Base-by-base conservation (phyloP, 2,797 vertebrate species). In the Zalophus californianus region DNA sequence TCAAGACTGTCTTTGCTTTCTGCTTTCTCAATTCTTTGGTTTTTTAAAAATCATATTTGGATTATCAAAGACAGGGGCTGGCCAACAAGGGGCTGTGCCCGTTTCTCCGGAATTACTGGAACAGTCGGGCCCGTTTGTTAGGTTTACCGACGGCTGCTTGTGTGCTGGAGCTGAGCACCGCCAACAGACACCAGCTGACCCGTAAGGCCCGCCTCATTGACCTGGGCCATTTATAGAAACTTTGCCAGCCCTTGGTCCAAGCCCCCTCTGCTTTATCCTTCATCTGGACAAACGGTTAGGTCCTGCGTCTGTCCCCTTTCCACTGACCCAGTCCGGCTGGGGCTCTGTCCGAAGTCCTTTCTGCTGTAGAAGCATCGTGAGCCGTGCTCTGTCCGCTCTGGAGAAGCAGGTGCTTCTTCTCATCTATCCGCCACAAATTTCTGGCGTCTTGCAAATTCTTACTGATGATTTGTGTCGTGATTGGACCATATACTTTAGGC, bases 281-380 rank as follows among this genome's bases (percentile, higher is more conserved):
- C 9, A 3, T 38, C 60, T 58, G 14, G 82, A 72, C 9, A 25
- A 27, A 32, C 0, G 0, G 3, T 32, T 13, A 7, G 4, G 9
- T 20, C 5, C 7, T 10, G 54, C 1, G 0, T 41, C 35, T 82
- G 52, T 82, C 41, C 75, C 58, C 5, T 29, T 15, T 3, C 58
- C 15, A 15, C 38, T 5, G 25, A 14, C 35, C 54, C 23, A 5
- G 38, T 6, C 21, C 77, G 6, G 3, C 7, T 2, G 2, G 41
- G 44, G 8, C 90, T 48, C 86, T 18, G 18, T 58, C n/a, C 52
- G 48, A 25, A 13, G 64, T 52, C 38, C 85, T n/a, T 48, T 48
- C 62, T 41, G 21, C 56, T 18, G 1, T 41, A 5, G 54, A 35
- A 80, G 56, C 70, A 4, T 50, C 5, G 0, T 7, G 62, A 73